Percentiles rank a stretch among this genome's conserved stretches.
Evolutionary conservation across 2,888 invertebrate genomes (phyloP).

Genomic region (Camptogramma bilineatum): DNA sequence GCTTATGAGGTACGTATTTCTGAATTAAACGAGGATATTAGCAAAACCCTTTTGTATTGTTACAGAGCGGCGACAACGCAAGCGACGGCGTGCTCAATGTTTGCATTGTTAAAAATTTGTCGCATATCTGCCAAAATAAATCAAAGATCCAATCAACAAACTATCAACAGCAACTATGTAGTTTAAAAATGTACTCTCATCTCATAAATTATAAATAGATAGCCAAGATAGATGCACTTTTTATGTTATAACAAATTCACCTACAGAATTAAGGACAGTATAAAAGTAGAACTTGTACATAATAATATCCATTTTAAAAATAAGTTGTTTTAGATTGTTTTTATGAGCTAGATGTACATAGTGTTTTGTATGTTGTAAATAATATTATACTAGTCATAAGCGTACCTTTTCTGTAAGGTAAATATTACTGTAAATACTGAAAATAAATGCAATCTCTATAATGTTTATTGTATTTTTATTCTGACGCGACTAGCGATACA

Average conservation of each 20-base stretch:
- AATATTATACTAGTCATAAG: conserved; percentile 68
- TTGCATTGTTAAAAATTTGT: neutral
- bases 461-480: neutral
- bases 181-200: neutral
- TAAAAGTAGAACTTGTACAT: conserved; percentile 3
- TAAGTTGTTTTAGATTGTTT: conserved; percentile 53
- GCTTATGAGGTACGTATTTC: too few species aligned
- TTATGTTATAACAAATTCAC: neutral
- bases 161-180: neutral
- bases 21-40: neutral
- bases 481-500: neutral
- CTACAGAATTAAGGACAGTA: neutral
- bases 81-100: conserved; percentile 4
- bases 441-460: conserved; percentile 56
- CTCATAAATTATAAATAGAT: neutral
- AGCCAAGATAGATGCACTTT: conserved; percentile 7
- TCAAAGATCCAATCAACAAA: neutral
- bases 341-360: conserved; percentile 55
- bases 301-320: conserved; percentile 7
- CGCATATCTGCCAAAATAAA: conserved; percentile 16
- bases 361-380: conserved; percentile 66
- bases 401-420: conserved; percentile 61
- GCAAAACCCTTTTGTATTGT: conserved; percentile 13
- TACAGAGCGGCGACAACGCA: conserved; percentile 13
- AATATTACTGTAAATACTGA: conserved; percentile 61